Base-by-base conservation (phyloP, 2,888 invertebrate genomes). In the Phortica magna region DNA sequence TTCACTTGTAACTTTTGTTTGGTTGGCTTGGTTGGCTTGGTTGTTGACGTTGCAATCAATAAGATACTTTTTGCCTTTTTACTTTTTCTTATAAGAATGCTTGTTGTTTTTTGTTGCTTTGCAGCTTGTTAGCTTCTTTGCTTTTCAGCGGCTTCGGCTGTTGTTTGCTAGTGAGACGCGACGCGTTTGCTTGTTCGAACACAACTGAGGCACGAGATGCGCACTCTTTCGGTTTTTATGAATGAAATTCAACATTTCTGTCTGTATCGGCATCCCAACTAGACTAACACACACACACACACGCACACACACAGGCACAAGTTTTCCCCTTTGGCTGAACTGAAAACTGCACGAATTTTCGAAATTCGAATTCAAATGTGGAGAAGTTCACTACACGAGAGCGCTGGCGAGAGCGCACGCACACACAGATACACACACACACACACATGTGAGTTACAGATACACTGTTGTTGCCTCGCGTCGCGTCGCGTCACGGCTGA, bases 151-250 rank as follows among this genome's bases (percentile, higher is more conserved):
- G 74, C 70, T 64, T 41, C 67, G 61, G 42, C 70, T 75, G 64
- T 79, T 48, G 73, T 76, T 79, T 73, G 77, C 82, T 81, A 88
- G 88, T 88, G 22, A 87, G 89, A 91, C 91, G 61, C 91, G 92
- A 90, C 91, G 90, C 91, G 91, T 90, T 91, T 90, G 91, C 91
- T 91, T 89, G 91, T 91, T 90, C 91, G 92, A 92, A 92, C 89
- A 91, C 90, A 91, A 92, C 92, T 92, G 92, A 92, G 90, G 89
- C 92, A 90, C 91, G 91, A 92, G 91, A 90, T 90, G 89, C 89
- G 91, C 89, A 88, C 90, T 90, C 92, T 89, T 90, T 90, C 90
- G 89, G 90, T 91, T 92, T 92, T 92, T 92, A 92, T 92, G 92
- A 92, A 92, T 92, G 92, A 92, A 92, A 91, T 88, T 88, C 88